phyloP scores from a whole-genome alignment of 37 sponge, comb jelly and placozoan species.

The Halichondria panicea region DNA sequence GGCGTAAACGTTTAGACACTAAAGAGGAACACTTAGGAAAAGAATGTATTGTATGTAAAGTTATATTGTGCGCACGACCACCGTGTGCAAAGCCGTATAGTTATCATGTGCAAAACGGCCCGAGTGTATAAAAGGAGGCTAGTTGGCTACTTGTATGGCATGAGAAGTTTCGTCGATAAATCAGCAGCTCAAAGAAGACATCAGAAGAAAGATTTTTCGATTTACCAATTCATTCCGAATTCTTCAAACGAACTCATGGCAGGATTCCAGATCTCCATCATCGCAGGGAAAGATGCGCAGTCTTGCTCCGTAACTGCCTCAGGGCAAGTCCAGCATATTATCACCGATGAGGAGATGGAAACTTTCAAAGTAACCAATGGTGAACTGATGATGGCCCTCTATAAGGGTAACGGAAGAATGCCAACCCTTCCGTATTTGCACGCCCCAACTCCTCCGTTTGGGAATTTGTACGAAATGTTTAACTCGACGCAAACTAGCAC shows the following conservation, averaged over 20 bases:
- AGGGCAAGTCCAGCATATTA: conserved; percentile 1
- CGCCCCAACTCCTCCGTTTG: background rate
- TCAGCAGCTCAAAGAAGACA: no score
- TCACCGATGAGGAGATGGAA: background rate
- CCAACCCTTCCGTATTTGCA: background rate
- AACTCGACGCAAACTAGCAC: background rate
- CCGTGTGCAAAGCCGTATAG: no score
- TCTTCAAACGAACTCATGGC: background rate
- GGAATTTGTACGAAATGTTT: background rate
- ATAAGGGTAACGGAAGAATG: background rate
- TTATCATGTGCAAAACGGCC: no score
- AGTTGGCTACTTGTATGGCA: no score
- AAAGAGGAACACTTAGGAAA: no score
- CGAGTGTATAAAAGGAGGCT: no score
- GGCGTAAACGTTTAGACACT: no score
- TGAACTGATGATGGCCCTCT: background rate
- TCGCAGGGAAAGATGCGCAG: conserved; percentile 1
- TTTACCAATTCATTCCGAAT: no score
- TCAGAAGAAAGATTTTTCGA: no score
- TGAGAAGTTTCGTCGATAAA: no score
- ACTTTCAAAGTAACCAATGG: background rate
- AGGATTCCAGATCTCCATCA: background rate
- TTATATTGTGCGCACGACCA: no score
- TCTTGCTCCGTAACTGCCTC: background rate
- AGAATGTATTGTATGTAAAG: no score